phyloP scores from a whole-genome alignment of 2,797 vertebrate genomes.

The Rhinichthys osculus region DNA sequence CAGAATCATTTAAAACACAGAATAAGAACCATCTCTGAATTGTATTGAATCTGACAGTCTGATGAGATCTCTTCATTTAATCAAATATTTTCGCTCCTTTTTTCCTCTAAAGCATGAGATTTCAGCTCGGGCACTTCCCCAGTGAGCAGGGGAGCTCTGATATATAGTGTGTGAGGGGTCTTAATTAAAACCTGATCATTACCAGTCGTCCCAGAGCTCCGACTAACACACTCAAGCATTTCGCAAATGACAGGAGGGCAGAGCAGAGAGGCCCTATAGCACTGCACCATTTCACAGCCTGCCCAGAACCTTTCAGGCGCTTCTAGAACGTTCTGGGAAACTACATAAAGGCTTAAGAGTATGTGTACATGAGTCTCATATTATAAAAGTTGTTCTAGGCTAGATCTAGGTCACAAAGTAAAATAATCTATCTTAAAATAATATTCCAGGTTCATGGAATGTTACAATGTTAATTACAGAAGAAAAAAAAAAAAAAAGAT shows the following conservation, averaged over 20 bases:
- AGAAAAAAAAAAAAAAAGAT: background rate
- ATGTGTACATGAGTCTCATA: background rate
- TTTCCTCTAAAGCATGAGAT: constrained; percentile 29
- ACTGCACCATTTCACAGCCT: constrained; percentile 37
- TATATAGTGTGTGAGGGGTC: constrained; percentile 45
- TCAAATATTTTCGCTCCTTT: constrained; percentile 52
- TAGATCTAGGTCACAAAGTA: constrained; percentile 14
- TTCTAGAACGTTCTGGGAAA: background rate
- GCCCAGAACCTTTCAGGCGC: background rate
- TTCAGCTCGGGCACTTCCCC: constrained; percentile 38
- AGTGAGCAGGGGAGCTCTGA: constrained; percentile 31
- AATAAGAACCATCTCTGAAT: constrained; percentile 22
- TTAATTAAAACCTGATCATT: constrained; percentile 67
- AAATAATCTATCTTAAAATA: background rate
- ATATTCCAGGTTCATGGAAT: background rate
- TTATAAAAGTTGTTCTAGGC: background rate
- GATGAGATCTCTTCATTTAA: constrained; percentile 44
- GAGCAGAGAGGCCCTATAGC: constrained; percentile 35
- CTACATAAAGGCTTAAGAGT: background rate
- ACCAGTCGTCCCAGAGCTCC: constrained; percentile 53
- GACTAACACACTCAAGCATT: constrained; percentile 53
- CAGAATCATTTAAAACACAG: constrained; percentile 40
- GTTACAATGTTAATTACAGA: background rate
- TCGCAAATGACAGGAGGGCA: constrained; percentile 51
- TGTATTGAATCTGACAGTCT: constrained; percentile 42